Conservation (phyloP, 2,888 invertebrate species). For the Uloborus plumipes region DNA sequence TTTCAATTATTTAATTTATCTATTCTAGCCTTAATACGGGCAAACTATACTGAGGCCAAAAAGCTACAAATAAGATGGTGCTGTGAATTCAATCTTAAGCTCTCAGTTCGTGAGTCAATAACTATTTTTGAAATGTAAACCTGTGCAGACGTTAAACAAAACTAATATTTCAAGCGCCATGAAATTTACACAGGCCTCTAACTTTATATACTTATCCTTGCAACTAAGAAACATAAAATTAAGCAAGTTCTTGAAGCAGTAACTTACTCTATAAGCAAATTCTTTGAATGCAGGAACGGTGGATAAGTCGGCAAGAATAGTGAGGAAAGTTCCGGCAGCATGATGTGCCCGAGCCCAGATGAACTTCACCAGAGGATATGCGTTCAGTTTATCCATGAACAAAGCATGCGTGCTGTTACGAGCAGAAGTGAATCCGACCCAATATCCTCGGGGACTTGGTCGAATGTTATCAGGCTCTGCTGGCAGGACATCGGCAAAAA, state of each 20-base stretch:
- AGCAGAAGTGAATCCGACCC: conserved; percentile 69
- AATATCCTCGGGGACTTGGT: conserved; percentile 70
- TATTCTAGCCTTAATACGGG: too few relatives aligned
- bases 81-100: too few relatives aligned
- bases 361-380: conserved; percentile 45
- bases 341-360: conserved; percentile 34
- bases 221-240: background rate
- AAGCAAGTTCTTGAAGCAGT: background rate
- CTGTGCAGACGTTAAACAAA: too few relatives aligned
- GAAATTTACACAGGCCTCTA: too few relatives aligned
- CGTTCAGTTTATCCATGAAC: conserved; percentile 41
- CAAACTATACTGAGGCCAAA: too few relatives aligned
- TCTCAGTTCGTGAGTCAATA: too few relatives aligned
- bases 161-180: too few relatives aligned
- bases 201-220: too few relatives aligned
- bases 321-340: conserved; percentile 43
- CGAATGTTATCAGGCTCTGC: conserved; percentile 79
- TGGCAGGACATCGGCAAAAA: conserved; percentile 82
- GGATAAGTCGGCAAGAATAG: conserved; percentile 19
- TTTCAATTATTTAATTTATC: too few relatives aligned
- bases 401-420: conserved; percentile 51
- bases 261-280: conserved; percentile 53
- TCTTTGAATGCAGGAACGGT: conserved; percentile 15
- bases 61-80: too few relatives aligned
- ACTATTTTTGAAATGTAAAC: too few relatives aligned